Evolutionary conservation across 2,888 invertebrate species (phyloP).

Genomic region (Drosophila lutescens): DNA sequence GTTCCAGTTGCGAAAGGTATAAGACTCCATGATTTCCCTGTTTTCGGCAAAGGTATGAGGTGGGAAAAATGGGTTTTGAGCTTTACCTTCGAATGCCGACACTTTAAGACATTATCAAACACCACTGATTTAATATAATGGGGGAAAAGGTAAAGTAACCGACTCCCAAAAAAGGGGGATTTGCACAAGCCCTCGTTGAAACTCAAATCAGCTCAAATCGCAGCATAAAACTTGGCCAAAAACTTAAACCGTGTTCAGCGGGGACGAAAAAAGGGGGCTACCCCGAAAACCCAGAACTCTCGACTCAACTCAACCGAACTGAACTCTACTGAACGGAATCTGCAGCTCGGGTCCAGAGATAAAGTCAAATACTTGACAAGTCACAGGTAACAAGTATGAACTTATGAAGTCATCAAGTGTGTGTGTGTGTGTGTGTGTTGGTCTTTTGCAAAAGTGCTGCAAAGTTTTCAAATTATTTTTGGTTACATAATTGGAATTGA

Average conservation of each 20-base stretch:
- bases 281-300: conserved; percentile 16
- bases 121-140: not conserved
- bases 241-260: conserved; percentile 11
- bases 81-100: too few species aligned
- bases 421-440: conserved; percentile 41
- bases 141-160: not conserved
- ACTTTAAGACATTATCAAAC: not conserved
- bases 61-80: too few species aligned
- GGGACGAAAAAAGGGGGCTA: conserved; percentile 2
- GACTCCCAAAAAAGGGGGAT: not conserved
- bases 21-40: too few species aligned
- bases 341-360: conserved; percentile 51
- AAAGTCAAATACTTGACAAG: conserved; percentile 80
- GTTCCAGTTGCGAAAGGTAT: too few species aligned
- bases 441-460: conserved; percentile 70
- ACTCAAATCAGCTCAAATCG: conserved; percentile 15
- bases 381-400: conserved; percentile 78
- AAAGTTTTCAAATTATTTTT: conserved; percentile 79
- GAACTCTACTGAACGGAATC: conserved; percentile 43
- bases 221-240: conserved; percentile 24
- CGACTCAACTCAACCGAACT: conserved; percentile 57
- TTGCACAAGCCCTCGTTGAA: not conserved
- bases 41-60: too few species aligned
- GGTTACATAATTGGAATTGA: conserved; percentile 78
- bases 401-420: conserved; percentile 69